Evolutionary conservation across 2,113 vertebrate genomes (phyloP), one percentile per base, ranked within the genome.

Genomic region (Crotalus tigris): DNA sequence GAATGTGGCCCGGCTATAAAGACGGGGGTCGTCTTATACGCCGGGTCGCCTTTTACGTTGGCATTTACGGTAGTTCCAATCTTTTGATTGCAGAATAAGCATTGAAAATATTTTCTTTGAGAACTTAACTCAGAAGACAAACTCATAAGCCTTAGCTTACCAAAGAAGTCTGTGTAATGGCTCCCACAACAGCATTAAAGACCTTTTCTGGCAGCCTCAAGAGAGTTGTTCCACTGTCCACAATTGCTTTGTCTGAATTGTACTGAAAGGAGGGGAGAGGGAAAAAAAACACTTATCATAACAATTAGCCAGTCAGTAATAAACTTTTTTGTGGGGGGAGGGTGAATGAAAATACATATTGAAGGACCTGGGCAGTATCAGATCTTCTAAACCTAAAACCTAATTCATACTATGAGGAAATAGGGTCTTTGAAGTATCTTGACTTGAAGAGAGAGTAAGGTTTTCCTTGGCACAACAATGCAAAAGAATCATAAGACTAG

Each of bases 141-240:
- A 53, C 91, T 57, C 26, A 57, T 26, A 24, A 29, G 29, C 19
- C 5, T 59, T 53, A 51, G 86, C 98, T 97, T 98, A 99, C 99
- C 98, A 98, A 96, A 91, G 99, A 99, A 0, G 97, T 98, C 85
- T 94, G 98, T 94, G 97, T 97, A 97, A 99, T 98, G 13, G 99
- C 98, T 61, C 98, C 98, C 46, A 99, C 98, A 93, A 99, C 98
- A 0, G 99, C 99, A 23, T 92, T 96, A 91, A 99, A 99, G 92
- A 99, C 99, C 64, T 99, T 99, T 96, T 97, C 97, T 58, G 99
- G 99, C 92, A 99, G 98, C 85, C 99, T 98, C 88, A 99, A 98
- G 64, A 99, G 98, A 0, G 99, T 99, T 87, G 99, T 99, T 46
- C 99, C 99, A 3, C 99, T 99, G 97, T 99, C 99, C 92, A 99